These are phyloP conservation scores for Agapornis roseicollis DNA, from an alignment of 2,113 vertebrate genomes.

Conservation along the genomic window DNA sequence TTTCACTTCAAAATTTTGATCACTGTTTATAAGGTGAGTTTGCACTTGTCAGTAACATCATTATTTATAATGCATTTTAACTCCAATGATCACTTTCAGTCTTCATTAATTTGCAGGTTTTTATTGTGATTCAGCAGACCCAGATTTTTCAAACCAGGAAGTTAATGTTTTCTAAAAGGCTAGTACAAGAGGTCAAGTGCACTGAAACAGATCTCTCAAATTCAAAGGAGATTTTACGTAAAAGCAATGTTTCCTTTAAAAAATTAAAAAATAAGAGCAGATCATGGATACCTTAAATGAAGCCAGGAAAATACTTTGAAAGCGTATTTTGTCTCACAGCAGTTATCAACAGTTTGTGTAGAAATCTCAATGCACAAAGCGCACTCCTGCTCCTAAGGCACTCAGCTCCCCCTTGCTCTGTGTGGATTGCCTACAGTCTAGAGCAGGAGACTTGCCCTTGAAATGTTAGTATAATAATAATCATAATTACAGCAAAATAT, in stretches of 20 bases:
- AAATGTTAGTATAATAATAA: background rate
- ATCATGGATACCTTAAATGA: background rate
- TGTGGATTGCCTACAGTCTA: background rate
- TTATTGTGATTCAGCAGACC: background rate
- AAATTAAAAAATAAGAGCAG: too few species aligned
- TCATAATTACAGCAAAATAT: background rate
- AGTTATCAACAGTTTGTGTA: background rate
- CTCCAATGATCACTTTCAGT: background rate
- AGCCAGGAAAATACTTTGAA: background rate
- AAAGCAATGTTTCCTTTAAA: background rate
- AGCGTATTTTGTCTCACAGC: background rate
- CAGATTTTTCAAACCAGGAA: background rate
- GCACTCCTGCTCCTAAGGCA: background rate
- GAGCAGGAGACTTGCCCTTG: background rate
- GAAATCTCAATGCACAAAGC: background rate
- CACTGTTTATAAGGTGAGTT: background rate
- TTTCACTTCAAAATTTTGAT: background rate
- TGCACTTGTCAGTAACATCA: accelerated
- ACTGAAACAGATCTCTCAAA: background rate
- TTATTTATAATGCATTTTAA: background rate
- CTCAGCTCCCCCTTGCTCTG: background rate
- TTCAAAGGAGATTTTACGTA: background rate
- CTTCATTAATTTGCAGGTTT: background rate
- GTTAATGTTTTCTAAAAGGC: slow-evolving; percentile 37
- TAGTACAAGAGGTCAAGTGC: background rate